A percentile compares a stretch with the other conserved stretches of the same genome.
Conservation (phyloP, 1,140 invertebrate species). For the Zeugodacus cucurbitae region DNA sequence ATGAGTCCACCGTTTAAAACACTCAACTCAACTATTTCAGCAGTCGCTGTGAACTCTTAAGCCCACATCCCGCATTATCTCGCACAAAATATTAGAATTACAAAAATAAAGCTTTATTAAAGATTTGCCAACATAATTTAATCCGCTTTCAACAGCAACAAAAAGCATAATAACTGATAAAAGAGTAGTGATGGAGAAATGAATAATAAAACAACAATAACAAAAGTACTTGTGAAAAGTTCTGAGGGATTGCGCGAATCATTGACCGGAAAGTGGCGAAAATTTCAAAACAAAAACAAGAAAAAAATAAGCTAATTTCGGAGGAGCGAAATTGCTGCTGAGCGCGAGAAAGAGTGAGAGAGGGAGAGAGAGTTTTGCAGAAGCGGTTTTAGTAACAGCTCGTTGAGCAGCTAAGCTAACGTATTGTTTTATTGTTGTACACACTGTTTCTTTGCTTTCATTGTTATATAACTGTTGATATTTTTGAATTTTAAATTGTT, state of each 20-base stretch:
- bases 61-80: no score
- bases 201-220: not conserved
- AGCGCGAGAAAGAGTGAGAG: not conserved
- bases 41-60: no score
- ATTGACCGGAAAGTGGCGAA: slow-evolving; percentile 6
- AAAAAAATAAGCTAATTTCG: not conserved
- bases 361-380: not conserved
- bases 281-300: not conserved
- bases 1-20: no score
- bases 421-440: not conserved
- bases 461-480: not conserved
- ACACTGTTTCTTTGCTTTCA: not conserved
- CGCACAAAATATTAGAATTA: not conserved
- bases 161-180: not conserved
- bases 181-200: not conserved
- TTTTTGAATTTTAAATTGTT: not conserved
- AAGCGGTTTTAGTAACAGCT: not conserved
- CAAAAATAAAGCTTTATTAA: not conserved
- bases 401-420: not conserved
- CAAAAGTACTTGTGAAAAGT: not conserved
- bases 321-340: not conserved
- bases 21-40: no score
- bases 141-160: slow-evolving; percentile 6
- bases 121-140: not conserved
- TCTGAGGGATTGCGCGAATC: not conserved